phyloP scores from a whole-genome alignment of 2,888 invertebrate genomes.

The Limnephilus auricula region DNA sequence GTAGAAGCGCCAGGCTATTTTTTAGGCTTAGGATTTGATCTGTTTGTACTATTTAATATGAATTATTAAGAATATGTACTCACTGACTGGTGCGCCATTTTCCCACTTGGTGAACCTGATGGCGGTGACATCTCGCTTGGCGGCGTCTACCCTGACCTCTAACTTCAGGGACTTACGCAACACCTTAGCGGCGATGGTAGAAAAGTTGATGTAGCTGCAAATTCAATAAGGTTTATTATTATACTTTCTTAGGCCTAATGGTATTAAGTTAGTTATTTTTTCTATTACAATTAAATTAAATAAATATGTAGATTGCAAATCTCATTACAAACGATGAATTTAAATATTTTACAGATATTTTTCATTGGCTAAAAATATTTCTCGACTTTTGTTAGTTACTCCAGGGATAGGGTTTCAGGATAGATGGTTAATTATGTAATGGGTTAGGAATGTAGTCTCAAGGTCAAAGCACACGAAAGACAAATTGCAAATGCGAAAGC shows the following conservation, averaged over 20 bases:
- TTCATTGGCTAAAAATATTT: not conserved
- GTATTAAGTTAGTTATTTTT: not conserved
- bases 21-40: not conserved
- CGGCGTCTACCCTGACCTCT: conserved; percentile 84
- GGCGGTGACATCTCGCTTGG: conserved; percentile 85
- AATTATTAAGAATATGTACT: conserved; percentile 72
- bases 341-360: not conserved
- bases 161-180: conserved; percentile 89
- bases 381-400: not conserved
- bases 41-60: not conserved
- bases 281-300: too few relatives aligned
- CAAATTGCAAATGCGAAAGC: not conserved
- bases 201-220: conserved; percentile 96
- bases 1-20: not conserved
- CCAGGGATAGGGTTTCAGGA: not conserved
- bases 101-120: conserved; percentile 93
- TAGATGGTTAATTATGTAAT: not conserved
- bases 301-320: not conserved
- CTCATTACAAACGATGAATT: not conserved
- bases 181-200: conserved; percentile 92
- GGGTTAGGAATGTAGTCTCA: not conserved
- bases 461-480: not conserved
- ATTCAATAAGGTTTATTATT: not conserved
- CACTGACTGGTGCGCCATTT: conserved; percentile 92
- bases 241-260: not conserved